Evolutionary conservation across 1,140 invertebrate genomes (phyloP).

Genomic region (Drosophila nikananu): DNA sequence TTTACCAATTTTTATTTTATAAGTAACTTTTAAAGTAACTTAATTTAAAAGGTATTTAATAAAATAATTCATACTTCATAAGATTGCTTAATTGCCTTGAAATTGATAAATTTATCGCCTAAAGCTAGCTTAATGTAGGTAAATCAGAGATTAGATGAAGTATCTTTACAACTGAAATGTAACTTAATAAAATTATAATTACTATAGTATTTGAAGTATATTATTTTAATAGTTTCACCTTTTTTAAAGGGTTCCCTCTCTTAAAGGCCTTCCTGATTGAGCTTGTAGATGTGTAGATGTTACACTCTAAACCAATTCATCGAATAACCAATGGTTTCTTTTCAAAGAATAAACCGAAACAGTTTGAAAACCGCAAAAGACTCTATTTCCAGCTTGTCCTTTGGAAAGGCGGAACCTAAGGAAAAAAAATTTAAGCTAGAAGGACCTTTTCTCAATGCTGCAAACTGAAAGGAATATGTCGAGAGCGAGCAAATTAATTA

Average conservation of each 20-base stretch:
- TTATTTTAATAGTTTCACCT: neutral
- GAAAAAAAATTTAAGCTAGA: neutral
- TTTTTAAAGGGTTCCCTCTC: neutral
- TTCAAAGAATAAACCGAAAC: constrained; percentile 10
- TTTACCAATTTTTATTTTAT: too few species aligned
- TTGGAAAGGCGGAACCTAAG: neutral
- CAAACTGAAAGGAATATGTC: constrained; percentile 28
- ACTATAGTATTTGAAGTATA: neutral
- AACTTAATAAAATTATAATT: neutral
- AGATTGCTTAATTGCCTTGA: too few species aligned
- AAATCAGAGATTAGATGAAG: too few species aligned
- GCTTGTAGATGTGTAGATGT: neutral
- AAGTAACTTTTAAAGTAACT: too few species aligned
- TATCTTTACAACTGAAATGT: too few species aligned
- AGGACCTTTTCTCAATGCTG: constrained; percentile 1
- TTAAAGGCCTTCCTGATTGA: constrained; percentile 40
- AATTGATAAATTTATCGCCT: too few species aligned
- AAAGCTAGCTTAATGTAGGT: too few species aligned
- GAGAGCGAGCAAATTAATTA: constrained; percentile 72
- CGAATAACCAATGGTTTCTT: neutral
- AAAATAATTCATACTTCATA: too few species aligned
- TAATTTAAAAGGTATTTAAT: too few species aligned
- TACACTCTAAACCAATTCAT: neutral
- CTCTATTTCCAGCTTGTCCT: constrained; percentile 49
- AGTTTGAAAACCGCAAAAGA: constrained; percentile 15